Evolutionary conservation across 2,888 invertebrate species (phyloP).

Genomic region (Spodoptera exigua): DNA sequence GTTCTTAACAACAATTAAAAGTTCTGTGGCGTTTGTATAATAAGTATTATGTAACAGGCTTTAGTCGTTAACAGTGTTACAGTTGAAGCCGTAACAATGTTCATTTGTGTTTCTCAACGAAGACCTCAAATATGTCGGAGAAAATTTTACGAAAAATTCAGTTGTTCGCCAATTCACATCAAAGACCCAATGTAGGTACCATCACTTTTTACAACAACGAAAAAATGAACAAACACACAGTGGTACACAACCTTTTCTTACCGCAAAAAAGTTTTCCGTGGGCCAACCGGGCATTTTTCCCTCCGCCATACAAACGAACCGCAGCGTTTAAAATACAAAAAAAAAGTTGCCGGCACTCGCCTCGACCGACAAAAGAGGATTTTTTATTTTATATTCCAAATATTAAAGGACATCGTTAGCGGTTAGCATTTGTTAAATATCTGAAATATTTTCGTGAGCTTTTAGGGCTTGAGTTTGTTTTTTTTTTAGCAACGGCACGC

Average conservation of each 20-base stretch:
- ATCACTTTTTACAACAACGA: slow-evolving; percentile 61
- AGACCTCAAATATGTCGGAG: slow-evolving; percentile 42
- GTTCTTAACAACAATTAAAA: no score
- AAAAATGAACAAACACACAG: slow-evolving; percentile 61
- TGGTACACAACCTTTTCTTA: slow-evolving; percentile 85
- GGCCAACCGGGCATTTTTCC: slow-evolving; percentile 84
- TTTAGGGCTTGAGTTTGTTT: slow-evolving; percentile 68
- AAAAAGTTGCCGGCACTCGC: slow-evolving; percentile 81
- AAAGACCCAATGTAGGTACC: slow-evolving; percentile 52
- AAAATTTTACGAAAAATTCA: slow-evolving; percentile 48
- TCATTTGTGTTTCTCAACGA: slow-evolving; percentile 8
- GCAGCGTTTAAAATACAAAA: slow-evolving; percentile 78
- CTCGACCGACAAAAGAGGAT: slow-evolving; percentile 80
- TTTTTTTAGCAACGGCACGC: slow-evolving; percentile 66
- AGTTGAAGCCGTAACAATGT: background rate
- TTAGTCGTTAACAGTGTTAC: no score
- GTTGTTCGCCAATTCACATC: slow-evolving; percentile 54
- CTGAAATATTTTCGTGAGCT: slow-evolving; percentile 81
- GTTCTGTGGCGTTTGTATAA: no score
- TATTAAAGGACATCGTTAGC: slow-evolving; percentile 88
- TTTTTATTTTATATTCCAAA: slow-evolving; percentile 86
- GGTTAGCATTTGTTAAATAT: slow-evolving; percentile 87
- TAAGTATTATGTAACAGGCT: no score
- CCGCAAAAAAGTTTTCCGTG: slow-evolving; percentile 86
- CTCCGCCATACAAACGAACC: slow-evolving; percentile 84